phyloP scores from a whole-genome alignment of 2,888 invertebrate species.

The Pachycephus smyrnensis region DNA sequence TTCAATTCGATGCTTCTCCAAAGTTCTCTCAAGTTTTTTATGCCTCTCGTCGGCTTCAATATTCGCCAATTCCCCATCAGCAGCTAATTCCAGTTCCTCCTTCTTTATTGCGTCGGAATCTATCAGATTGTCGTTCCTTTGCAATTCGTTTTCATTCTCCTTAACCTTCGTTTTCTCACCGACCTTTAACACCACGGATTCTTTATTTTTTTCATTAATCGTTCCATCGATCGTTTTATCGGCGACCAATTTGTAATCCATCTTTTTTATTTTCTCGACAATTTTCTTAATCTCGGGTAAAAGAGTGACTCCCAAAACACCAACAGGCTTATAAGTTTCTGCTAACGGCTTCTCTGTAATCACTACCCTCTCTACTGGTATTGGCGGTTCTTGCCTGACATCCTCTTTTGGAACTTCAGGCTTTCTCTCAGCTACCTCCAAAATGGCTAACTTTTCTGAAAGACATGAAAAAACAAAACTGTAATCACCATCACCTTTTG shows the following conservation, averaged over 20 bases:
- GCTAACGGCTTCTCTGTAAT: constrained; percentile 51
- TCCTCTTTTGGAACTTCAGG: constrained; percentile 34
- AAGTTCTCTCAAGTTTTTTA: constrained; percentile 64
- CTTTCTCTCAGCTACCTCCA: constrained; percentile 9
- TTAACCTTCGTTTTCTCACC: constrained; percentile 31
- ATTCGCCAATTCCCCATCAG: constrained; percentile 58
- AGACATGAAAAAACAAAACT: background rate
- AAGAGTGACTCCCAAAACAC: constrained; percentile 27
- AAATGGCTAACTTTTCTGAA: background rate
- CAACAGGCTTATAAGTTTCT: constrained; percentile 32
- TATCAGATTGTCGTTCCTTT: constrained; percentile 53
- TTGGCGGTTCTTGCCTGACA: constrained; percentile 60
- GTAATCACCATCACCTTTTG: background rate
- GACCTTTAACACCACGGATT: constrained; percentile 55
- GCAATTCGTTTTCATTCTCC: constrained; percentile 58
- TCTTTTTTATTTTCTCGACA: constrained; percentile 73
- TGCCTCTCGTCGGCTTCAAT: constrained; percentile 58
- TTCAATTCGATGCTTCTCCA: constrained; percentile 77
- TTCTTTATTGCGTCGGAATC: constrained; percentile 64
- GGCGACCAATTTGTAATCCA: constrained; percentile 66
- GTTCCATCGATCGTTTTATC: constrained; percentile 27
- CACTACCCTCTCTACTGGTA: constrained; percentile 60
- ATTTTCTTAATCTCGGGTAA: constrained; percentile 69
- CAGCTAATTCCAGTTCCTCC: constrained; percentile 68
- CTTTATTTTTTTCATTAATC: constrained; percentile 23